These are phyloP conservation scores for Lampropteryx suffumata DNA, from an alignment of 2,888 invertebrate genomes.

Conservation along the genomic window DNA sequence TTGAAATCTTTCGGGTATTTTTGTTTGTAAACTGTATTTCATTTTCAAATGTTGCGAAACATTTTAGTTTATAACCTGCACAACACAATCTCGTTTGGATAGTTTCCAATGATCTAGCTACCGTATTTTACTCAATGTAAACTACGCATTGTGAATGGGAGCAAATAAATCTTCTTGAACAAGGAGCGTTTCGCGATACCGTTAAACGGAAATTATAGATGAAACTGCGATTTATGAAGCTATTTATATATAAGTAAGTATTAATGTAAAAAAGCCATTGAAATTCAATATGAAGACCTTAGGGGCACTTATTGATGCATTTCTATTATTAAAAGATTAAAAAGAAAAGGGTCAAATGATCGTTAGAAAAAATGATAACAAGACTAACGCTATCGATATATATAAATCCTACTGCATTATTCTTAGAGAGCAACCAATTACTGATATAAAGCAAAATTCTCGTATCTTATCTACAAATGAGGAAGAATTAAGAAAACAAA, in stretches of 20 bases:
- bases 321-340: no score
- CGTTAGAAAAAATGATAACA: no score
- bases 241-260: conserved; percentile 31
- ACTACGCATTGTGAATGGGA: conserved; percentile 44
- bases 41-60: conserved; percentile 25
- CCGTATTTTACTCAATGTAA: conserved; percentile 44
- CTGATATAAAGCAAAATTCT: no score
- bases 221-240: conserved; percentile 28
- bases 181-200: conserved; percentile 39
- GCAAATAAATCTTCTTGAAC: conserved; percentile 42
- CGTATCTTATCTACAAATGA: no score
- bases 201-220: conserved; percentile 34
- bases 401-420: no score
- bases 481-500: no score
- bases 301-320: no score
- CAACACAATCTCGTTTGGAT: conserved; percentile 41
- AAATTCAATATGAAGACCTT: conserved; percentile 31
- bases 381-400: no score
- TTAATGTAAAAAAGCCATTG: conserved; percentile 27
- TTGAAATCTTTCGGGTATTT: conserved; percentile 1
- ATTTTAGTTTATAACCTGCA: conserved; percentile 21
- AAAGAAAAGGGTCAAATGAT: conserved; percentile 7
- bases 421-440: no score
- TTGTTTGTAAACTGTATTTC: conserved; percentile 10
- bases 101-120: conserved; percentile 46